Evolutionary conservation across 2,888 invertebrate species (phyloP).

Genomic region (Xestia xanthographa): DNA sequence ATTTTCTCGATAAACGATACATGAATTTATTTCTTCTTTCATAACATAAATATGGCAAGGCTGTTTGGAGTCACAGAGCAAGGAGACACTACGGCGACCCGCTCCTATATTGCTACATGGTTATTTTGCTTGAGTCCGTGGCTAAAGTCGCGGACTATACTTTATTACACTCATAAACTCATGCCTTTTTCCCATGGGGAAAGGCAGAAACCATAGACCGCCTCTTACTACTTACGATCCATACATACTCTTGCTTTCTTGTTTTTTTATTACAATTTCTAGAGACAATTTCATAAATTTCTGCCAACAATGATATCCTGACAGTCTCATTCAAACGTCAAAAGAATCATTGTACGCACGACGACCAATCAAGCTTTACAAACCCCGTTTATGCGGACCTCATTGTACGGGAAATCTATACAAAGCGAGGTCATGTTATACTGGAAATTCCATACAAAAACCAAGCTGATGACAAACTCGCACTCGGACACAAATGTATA

Average conservation of each 20-base stretch:
- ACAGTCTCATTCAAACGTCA: neutral
- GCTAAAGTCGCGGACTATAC: neutral
- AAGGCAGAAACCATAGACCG: neutral
- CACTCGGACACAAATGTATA: neutral
- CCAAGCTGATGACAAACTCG: neutral
- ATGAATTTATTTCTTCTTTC: conserved; percentile 38
- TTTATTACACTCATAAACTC: neutral
- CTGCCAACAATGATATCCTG: too few species aligned
- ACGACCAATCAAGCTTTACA: too few species aligned
- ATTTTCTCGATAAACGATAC: conserved; percentile 45
- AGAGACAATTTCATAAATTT: too few species aligned
- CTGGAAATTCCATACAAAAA: neutral
- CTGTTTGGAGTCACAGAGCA: neutral
- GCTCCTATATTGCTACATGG: neutral
- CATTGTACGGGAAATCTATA: too few species aligned
- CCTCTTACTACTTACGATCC: neutral
- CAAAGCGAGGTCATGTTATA: too few species aligned
- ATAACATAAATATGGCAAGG: conserved; percentile 16
- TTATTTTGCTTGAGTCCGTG: neutral
- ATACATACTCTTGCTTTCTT: too few species aligned
- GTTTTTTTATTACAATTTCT: too few species aligned
- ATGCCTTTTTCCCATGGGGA: neutral
- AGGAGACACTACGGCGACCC: neutral
- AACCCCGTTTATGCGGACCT: too few species aligned
- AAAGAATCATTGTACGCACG: neutral